A percentile compares a stretch with the other conserved stretches of the same genome.
Evolutionary conservation across 2,113 vertebrate genomes (phyloP).

Genomic region (Isurus oxyrinchus): DNA sequence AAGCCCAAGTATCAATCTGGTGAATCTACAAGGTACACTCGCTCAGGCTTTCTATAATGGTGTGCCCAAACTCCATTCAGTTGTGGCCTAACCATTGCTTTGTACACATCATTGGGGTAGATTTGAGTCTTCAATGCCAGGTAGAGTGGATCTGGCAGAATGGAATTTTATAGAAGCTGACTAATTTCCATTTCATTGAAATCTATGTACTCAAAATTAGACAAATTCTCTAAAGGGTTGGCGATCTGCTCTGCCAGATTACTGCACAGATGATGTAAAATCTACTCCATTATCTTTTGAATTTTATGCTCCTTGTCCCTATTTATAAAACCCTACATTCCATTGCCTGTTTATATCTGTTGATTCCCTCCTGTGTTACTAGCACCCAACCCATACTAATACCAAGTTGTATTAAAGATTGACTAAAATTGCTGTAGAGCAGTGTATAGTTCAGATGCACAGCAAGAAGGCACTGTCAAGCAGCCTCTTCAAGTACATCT

Average conservation of each 20-base stretch:
- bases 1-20: not conserved
- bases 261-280: not conserved
- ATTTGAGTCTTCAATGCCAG: not conserved
- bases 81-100: no score
- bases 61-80: no score
- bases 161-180: not conserved
- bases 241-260: not conserved
- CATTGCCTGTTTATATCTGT: not conserved
- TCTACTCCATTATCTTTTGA: not conserved
- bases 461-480: conserved; percentile 8
- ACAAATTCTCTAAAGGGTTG: not conserved
- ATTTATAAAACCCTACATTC: not conserved
- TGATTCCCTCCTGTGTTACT: not conserved
- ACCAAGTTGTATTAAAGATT: not conserved
- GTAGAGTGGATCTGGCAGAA: not conserved
- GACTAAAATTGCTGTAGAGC: not conserved
- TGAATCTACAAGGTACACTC: not conserved
- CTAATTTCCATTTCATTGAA: not conserved
- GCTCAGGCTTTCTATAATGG: not conserved
- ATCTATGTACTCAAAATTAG: not conserved
- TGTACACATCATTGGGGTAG: no score
- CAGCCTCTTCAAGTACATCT: not conserved
- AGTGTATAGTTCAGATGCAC: not conserved
- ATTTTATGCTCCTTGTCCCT: not conserved
- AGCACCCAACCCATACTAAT: not conserved